Conservation (phyloP, 2,888 invertebrate species). For the Dinocampus coccinellae region DNA sequence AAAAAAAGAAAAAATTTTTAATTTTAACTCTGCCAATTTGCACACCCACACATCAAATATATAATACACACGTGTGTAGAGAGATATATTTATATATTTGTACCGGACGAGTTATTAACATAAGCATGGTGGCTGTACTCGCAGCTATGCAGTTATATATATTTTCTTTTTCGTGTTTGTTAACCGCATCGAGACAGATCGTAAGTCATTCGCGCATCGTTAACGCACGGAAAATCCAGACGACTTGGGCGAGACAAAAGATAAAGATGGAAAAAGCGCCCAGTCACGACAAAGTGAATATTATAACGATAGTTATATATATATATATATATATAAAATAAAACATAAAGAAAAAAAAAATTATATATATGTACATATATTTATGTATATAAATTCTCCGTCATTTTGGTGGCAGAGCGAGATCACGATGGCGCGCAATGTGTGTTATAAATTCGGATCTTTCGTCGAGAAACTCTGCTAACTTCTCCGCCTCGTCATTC, state of each 20-base stretch:
- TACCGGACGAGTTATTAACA: constrained; percentile 11
- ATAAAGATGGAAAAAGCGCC: constrained; percentile 43
- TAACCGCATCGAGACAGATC: constrained; percentile 29
- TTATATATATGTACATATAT: too few species aligned
- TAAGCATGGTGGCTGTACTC: constrained; percentile 42
- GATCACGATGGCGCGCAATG: constrained; percentile 23
- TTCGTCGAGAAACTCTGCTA: neutral
- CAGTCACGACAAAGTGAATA: neutral
- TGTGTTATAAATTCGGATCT: constrained; percentile 15
- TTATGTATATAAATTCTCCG: too few species aligned
- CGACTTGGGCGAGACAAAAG: constrained; percentile 40
- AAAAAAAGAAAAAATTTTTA: too few species aligned
- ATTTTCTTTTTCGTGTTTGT: neutral
- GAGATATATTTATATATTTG: neutral
- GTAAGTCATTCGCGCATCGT: constrained; percentile 51
- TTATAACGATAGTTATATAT: neutral
- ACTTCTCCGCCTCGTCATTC: constrained; percentile 1
- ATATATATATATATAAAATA: neutral
- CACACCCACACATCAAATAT: neutral
- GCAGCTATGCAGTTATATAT: constrained; percentile 31
- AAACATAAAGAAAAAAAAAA: neutral
- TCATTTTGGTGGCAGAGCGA: constrained; percentile 36
- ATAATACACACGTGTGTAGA: neutral
- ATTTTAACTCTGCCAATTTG: too few species aligned
- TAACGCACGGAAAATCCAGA: constrained; percentile 48